A percentile compares a stretch with the other conserved stretches of the same genome.
Evolutionary conservation across 2,888 invertebrate genomes (phyloP).

Genomic region (Ophion costatus): DNA sequence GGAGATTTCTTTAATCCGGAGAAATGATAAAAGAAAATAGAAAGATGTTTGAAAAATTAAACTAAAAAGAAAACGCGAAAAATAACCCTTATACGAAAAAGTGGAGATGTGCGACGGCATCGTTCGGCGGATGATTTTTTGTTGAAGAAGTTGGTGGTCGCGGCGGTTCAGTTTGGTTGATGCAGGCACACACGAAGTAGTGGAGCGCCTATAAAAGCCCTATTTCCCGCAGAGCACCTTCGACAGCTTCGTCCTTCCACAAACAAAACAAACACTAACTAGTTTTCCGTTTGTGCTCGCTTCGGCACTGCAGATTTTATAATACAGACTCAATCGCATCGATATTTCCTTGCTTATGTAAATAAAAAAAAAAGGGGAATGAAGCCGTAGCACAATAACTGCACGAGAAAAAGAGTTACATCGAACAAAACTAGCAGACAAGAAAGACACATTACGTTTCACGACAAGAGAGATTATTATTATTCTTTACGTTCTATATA

Average conservation of each 20-base stretch:
- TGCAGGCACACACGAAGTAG: slow-evolving; percentile 72
- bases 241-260: slow-evolving; percentile 95
- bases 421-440: slow-evolving; percentile 36
- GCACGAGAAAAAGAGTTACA: slow-evolving; percentile 25
- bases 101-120: slow-evolving; percentile 75
- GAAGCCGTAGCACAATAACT: slow-evolving; percentile 1
- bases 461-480: background rate
- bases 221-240: slow-evolving; percentile 96
- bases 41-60: slow-evolving; percentile 23
- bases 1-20: slow-evolving; percentile 44
- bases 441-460: slow-evolving; percentile 3
- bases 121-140: slow-evolving; percentile 75
- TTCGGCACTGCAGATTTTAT: slow-evolving; percentile 37
- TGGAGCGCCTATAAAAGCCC: slow-evolving; percentile 90
- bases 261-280: slow-evolving; percentile 82
- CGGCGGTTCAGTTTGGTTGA: slow-evolving; percentile 69
- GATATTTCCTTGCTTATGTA: slow-evolving; percentile 3
- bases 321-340: slow-evolving; percentile 32
- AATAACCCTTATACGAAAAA: slow-evolving; percentile 54
- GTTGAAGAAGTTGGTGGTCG: slow-evolving; percentile 74
- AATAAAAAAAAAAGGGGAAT: background rate
- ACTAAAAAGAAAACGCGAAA: slow-evolving; percentile 36
- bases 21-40: slow-evolving; percentile 36
- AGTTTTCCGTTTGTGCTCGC: slow-evolving; percentile 74
- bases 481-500: slow-evolving; percentile 21